A percentile compares a stretch with the other conserved stretches of the same genome.
phyloP scores from a whole-genome alignment of 2,888 invertebrate genomes.

The Augochlorella aurata region DNA sequence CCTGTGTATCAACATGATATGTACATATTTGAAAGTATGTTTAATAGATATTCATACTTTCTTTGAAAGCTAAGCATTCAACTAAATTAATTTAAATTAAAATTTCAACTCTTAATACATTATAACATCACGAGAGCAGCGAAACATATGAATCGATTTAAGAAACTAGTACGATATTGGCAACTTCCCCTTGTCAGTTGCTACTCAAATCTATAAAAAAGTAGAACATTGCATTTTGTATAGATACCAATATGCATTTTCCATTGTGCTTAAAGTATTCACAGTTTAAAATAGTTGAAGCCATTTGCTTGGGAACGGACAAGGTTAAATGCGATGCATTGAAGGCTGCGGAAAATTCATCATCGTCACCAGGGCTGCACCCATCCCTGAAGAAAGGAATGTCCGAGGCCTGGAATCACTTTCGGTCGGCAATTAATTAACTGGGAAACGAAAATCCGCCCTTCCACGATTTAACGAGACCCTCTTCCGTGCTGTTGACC shows the following conservation, averaged over 20 bases:
- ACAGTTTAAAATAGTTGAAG: slow-evolving; percentile 8
- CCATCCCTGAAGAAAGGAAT: not conserved
- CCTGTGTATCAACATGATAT: no score
- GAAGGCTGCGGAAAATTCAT: not conserved
- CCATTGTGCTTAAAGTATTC: not conserved
- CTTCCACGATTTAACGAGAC: slow-evolving; percentile 22
- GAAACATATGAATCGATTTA: no score
- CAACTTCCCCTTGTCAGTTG: no score
- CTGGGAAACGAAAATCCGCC: slow-evolving; percentile 30
- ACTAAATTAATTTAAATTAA: no score
- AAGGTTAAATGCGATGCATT: not conserved
- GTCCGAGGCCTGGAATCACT: slow-evolving; percentile 17
- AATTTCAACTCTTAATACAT: no score
- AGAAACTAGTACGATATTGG: no score
- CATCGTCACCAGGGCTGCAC: not conserved
- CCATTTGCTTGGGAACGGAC: not conserved
- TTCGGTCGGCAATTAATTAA: slow-evolving; percentile 58
- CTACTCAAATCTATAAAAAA: no score
- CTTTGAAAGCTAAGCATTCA: no score
- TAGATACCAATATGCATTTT: not conserved
- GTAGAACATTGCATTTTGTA: no score
- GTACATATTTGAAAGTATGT: no score
- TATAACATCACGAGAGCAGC: no score
- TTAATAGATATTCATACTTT: no score
- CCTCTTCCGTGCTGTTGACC: slow-evolving; percentile 20